Conservation (phyloP, 2,113 vertebrate species). For the Enhydra lutris region DNA sequence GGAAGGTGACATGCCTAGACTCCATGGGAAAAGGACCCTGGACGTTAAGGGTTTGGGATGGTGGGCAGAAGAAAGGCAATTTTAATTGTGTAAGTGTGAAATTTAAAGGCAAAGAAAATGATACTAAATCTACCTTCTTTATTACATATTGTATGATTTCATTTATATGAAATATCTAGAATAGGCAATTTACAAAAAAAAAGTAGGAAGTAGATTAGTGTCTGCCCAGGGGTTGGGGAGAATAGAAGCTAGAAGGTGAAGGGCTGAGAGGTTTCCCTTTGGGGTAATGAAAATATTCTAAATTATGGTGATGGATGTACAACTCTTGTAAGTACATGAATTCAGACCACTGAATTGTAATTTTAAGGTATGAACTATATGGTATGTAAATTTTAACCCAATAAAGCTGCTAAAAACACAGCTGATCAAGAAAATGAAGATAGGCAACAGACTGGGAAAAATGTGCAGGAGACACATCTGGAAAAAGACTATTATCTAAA, state of each 20-base stretch:
- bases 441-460: neutral
- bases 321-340: neutral
- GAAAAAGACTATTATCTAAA: neutral
- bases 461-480: neutral
- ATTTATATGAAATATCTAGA: neutral
- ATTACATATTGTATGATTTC: neutral
- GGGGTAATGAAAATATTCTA: slow-evolving; percentile 18
- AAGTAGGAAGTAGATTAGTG: neutral
- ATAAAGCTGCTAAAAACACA: neutral
- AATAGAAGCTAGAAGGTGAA: neutral
- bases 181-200: neutral
- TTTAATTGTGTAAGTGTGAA: neutral
- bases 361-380: neutral
- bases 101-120: slow-evolving; percentile 20
- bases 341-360: neutral
- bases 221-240: neutral
- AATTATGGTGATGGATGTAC: neutral
- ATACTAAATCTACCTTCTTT: slow-evolving; percentile 7
- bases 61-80: neutral
- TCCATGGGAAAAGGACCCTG: neutral
- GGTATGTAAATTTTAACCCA: neutral
- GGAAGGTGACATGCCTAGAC: neutral
- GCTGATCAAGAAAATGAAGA: neutral
- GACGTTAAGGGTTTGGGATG: neutral
- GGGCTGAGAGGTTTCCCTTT: neutral